A percentile compares a stretch with the other conserved stretches of the same genome.
Conservation (phyloP, 2,113 vertebrate species). For the Zosterops pallidus region DNA sequence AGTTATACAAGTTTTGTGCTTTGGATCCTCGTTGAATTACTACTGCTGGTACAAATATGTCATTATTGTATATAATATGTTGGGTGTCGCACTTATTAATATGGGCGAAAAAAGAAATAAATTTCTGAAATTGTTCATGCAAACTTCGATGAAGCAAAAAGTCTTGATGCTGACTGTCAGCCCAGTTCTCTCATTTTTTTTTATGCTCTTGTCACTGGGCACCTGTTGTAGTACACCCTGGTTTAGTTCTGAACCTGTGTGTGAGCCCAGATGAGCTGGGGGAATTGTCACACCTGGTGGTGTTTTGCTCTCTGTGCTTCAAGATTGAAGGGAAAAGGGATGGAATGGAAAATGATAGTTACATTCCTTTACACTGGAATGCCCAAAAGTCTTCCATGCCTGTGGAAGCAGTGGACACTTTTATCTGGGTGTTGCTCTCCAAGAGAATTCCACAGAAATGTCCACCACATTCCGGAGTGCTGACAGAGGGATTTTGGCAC, state of each 20-base stretch:
- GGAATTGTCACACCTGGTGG: accelerated
- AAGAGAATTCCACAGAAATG: background rate
- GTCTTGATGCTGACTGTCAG: background rate
- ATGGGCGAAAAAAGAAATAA: background rate
- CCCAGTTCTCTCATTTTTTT: background rate
- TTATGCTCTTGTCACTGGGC: background rate
- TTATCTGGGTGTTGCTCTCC: background rate
- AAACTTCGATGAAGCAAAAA: background rate
- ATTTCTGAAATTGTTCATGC: background rate
- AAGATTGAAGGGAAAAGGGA: background rate
- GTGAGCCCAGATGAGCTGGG: too few species aligned
- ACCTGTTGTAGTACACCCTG: background rate
- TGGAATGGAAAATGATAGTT: background rate
- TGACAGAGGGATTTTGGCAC: background rate
- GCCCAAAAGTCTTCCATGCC: background rate
- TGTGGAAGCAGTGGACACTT: background rate
- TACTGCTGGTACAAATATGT: background rate
- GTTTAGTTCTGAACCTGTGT: accelerated
- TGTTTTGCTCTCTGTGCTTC: background rate
- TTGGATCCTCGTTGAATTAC: background rate
- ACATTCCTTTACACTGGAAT: background rate
- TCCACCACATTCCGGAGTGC: background rate
- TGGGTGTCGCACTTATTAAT: accelerated
- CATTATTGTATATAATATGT: background rate
- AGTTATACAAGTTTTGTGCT: background rate